Percentiles rank a stretch among this genome's conserved stretches.
Conservation (phyloP, 64 coral and sea anemone genomes). For the Montipora efflorescens region DNA sequence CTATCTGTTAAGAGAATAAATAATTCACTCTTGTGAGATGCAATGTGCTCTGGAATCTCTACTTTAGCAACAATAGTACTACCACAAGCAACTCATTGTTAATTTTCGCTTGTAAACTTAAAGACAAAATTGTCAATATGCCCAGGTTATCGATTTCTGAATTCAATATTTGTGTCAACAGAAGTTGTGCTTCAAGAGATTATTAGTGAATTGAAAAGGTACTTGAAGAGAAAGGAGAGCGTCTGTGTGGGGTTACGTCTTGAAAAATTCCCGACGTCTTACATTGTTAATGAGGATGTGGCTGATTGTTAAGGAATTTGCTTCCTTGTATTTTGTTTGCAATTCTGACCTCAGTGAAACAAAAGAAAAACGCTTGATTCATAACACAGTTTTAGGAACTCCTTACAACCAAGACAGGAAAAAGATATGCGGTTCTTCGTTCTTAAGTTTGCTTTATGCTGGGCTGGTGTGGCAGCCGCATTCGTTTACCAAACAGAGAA, state of each 20-base stretch:
- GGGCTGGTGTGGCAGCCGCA: not conserved
- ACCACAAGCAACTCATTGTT: slow-evolving; percentile 51
- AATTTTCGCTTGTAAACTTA: not conserved
- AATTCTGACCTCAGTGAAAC: slow-evolving; percentile 31
- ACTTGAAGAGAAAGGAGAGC: not conserved
- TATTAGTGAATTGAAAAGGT: too few species aligned
- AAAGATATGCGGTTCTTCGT: not conserved
- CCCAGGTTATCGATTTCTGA: not conserved
- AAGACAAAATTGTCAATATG: not conserved
- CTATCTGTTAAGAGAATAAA: not conserved
- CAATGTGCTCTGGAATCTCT: not conserved
- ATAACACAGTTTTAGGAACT: not conserved
- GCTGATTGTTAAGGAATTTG: not conserved
- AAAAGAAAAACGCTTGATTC: not conserved
- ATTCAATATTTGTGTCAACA: too few species aligned
- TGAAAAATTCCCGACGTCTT: not conserved
- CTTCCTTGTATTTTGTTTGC: not conserved
- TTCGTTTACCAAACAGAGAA: not conserved
- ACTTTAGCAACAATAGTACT: not conserved
- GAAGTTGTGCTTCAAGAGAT: not conserved
- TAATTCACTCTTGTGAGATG: not conserved
- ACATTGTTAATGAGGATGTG: slow-evolving; percentile 33
- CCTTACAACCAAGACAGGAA: not conserved
- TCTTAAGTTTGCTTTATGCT: not conserved
- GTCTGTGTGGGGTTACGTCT: not conserved